These are phyloP conservation scores for Magallana ariakensis DNA, from an alignment of 1,140 invertebrate genomes.

Conservation along the genomic window DNA sequence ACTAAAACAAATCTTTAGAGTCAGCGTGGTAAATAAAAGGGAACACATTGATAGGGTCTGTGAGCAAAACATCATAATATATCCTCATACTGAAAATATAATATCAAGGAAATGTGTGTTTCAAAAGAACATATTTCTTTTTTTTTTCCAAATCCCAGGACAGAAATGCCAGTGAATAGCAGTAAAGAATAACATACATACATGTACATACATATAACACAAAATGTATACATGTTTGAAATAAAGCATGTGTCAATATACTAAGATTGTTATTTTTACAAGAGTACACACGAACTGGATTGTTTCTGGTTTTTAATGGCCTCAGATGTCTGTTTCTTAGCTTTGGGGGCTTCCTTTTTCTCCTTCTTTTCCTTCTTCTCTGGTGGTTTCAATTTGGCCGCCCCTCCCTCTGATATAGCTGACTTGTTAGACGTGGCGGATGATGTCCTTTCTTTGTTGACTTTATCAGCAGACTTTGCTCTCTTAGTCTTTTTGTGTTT, in stretches of 20 bases:
- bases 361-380: background rate
- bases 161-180: no score
- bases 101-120: no score
- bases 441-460: background rate
- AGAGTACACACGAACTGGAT: slow-evolving; percentile 25
- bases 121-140: no score
- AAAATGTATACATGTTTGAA: background rate
- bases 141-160: no score
- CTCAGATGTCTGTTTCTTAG: background rate
- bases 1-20: no score
- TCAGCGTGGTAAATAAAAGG: no score
- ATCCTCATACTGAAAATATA: no score
- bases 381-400: background rate
- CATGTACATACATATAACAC: background rate
- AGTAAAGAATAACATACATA: no score
- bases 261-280: background rate
- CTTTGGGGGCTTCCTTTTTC: background rate
- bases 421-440: background rate
- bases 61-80: no score
- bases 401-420: background rate
- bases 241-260: background rate
- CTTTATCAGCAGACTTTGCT: background rate
- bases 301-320: background rate
- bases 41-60: no score
- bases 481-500: background rate